These are phyloP conservation scores for Heliconius congener DNA, from an alignment of 1,140 invertebrate genomes.

Conservation along the genomic window DNA sequence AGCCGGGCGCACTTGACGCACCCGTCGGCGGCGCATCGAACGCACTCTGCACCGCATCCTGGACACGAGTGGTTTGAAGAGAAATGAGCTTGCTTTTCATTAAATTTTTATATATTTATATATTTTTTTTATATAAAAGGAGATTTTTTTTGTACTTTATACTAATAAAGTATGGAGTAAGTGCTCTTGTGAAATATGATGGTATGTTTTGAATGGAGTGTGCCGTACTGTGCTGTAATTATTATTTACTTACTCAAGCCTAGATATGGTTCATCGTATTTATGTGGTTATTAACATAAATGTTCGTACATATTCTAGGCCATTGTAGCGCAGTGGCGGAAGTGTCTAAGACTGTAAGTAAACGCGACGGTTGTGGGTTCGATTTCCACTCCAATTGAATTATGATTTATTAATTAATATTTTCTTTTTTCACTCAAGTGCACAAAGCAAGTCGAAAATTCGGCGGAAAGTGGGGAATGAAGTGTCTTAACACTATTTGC, in stretches of 20 bases:
- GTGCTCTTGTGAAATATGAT: neutral
- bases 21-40: conserved; percentile 69
- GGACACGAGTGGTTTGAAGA: conserved; percentile 28
- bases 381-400: too few species aligned
- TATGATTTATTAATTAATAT: too few species aligned
- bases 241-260: neutral
- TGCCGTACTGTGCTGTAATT: neutral
- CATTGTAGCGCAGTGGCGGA: too few species aligned
- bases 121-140: neutral
- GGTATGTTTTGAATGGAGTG: neutral
- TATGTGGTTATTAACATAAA: neutral
- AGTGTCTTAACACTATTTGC: too few species aligned
- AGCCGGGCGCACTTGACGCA: conserved; percentile 70
- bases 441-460: too few species aligned
- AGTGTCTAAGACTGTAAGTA: too few species aligned
- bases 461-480: too few species aligned
- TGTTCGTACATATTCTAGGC: too few species aligned
- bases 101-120: too few species aligned
- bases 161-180: neutral
- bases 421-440: too few species aligned
- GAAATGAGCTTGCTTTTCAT: too few species aligned
- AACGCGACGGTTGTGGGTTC: too few species aligned
- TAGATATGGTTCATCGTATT: neutral
- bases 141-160: neutral
- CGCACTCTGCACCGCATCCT: conserved; percentile 74